phyloP scores from a whole-genome alignment of 92 coral and sea anemone species.

The Umimayanthus kanabou region DNA sequence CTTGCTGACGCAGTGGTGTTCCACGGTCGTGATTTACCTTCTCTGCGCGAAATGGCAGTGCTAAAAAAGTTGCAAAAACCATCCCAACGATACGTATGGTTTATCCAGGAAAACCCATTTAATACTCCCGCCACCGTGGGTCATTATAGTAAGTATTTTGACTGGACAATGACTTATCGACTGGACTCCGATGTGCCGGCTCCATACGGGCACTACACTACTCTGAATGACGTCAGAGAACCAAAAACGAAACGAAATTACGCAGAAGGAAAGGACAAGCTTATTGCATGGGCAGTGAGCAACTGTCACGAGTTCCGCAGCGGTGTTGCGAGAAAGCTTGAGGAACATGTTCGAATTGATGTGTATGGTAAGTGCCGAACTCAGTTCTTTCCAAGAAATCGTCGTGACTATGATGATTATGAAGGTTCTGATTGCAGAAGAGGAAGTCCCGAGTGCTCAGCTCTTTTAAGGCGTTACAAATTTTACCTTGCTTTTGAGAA shows the following conservation, averaged over 20 bases:
- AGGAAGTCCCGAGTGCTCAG: not conserved
- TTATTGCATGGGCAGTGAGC: not conserved
- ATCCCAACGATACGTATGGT: not conserved
- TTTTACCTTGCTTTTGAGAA: constrained; percentile 73
- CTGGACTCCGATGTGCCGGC: constrained; percentile 22
- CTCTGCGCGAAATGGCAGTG: not conserved
- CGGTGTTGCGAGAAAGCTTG: not conserved
- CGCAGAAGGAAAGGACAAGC: not conserved
- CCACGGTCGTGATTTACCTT: constrained; percentile 43
- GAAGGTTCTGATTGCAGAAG: not conserved
- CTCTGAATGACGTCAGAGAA: not conserved
- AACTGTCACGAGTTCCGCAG: not conserved
- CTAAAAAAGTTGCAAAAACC: not conserved
- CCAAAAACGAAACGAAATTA: not conserved
- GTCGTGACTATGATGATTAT: no score
- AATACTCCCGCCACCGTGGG: not conserved
- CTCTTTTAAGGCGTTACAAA: constrained; percentile 41
- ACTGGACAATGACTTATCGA: constrained; percentile 54
- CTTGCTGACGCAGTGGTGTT: constrained; percentile 39
- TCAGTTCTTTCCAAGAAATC: no score
- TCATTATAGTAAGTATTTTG: constrained; percentile 35
- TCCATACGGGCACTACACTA: constrained; percentile 37
- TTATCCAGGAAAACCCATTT: not conserved
- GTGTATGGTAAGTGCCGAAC: not conserved
- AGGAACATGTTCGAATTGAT: not conserved